Evolutionary conservation across 2,888 invertebrate genomes (phyloP).

Genomic region (Eupithecia vulgata): DNA sequence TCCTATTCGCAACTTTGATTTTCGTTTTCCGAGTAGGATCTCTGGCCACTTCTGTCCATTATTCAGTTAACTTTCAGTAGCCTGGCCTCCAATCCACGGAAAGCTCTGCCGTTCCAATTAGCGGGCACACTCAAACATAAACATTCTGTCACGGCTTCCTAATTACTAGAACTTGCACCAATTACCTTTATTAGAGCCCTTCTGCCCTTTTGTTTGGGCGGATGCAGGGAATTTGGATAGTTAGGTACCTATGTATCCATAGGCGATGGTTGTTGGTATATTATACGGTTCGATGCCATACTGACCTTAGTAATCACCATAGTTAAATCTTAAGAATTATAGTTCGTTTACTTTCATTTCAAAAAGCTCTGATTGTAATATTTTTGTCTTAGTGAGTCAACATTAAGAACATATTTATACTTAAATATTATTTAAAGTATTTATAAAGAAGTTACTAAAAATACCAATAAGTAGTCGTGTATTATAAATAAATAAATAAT

Average conservation of each 20-base stretch:
- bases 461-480: no score
- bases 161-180: conserved; percentile 64
- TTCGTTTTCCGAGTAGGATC: no score
- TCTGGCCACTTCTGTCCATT: neutral
- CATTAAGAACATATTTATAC: no score
- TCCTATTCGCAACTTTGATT: no score
- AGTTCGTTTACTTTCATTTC: no score
- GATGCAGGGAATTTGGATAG: conserved; percentile 32
- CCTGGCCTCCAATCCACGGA: conserved; percentile 7
- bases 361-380: no score
- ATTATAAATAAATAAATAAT: no score
- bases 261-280: neutral
- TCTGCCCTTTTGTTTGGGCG: conserved; percentile 56
- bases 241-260: neutral
- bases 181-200: conserved; percentile 73
- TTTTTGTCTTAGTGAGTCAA: no score
- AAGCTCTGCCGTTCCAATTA: conserved; percentile 33
- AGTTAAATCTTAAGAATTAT: no score
- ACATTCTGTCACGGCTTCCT: conserved; percentile 45
- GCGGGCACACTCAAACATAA: conserved; percentile 33
- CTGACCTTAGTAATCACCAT: no score
- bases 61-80: conserved; percentile 11
- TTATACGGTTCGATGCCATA: neutral
- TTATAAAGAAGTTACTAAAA: no score
- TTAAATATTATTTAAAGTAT: no score